phyloP scores from a whole-genome alignment of 2,113 vertebrate species.

The Plotosus lineatus region DNA sequence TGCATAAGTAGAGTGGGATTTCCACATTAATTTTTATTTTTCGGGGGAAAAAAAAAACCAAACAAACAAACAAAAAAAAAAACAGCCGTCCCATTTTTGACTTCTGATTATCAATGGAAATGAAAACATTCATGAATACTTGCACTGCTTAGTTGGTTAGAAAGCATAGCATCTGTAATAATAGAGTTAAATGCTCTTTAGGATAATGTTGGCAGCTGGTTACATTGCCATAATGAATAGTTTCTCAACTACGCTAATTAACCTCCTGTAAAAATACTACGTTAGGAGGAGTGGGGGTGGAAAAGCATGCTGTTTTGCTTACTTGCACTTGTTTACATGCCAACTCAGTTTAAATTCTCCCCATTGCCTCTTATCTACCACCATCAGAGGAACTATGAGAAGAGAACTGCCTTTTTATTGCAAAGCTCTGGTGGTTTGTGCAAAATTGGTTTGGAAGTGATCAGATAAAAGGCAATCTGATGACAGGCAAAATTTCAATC shows the following conservation, averaged over 20 bases:
- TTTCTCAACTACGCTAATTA: slow-evolving; percentile 31
- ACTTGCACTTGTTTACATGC: slow-evolving; percentile 23
- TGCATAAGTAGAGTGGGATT: neutral
- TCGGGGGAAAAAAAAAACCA: too few species aligned
- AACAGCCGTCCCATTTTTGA: neutral
- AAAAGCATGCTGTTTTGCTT: slow-evolving; percentile 13
- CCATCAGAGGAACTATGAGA: slow-evolving; percentile 38
- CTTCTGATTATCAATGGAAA: neutral
- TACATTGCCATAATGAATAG: slow-evolving; percentile 19
- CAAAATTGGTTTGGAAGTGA: slow-evolving; percentile 38
- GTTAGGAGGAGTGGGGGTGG: neutral
- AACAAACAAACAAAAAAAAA: too few species aligned
- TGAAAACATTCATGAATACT: slow-evolving; percentile 8
- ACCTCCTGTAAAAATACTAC: slow-evolving; percentile 4
- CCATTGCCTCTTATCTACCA: slow-evolving; percentile 43
- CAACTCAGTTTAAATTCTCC: slow-evolving; percentile 44
- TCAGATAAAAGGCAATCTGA: slow-evolving; percentile 47
- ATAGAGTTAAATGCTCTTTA: neutral
- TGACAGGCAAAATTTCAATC: slow-evolving; percentile 38
- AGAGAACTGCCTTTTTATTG: slow-evolving; percentile 53
- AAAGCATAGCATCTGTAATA: neutral
- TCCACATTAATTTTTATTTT: neutral
- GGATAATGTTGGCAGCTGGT: slow-evolving; percentile 10
- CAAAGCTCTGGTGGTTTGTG: slow-evolving; percentile 49
- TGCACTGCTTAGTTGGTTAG: slow-evolving; percentile 3